Evolutionary conservation across 2,888 invertebrate species (phyloP).

Genomic region (Thelaira solivaga): DNA sequence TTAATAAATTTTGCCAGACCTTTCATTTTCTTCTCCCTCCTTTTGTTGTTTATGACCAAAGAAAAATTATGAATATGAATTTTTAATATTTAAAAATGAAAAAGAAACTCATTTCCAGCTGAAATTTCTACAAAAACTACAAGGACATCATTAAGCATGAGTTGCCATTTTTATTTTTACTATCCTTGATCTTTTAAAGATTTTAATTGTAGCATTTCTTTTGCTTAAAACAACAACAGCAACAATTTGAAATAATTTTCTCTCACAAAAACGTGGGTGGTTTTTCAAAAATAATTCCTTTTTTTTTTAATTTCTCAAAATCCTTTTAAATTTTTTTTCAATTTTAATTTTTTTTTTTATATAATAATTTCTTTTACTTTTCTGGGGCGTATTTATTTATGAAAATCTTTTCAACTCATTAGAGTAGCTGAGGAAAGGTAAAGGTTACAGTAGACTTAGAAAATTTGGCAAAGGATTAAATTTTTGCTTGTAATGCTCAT

Average conservation of each 20-base stretch:
- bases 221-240: not conserved
- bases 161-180: conserved; percentile 37
- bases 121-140: not conserved
- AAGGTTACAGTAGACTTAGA: not conserved
- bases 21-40: not conserved
- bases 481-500: conserved; percentile 42
- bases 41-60: not conserved
- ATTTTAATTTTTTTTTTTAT: not conserved
- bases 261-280: conserved; percentile 44
- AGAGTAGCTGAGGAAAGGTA: not conserved
- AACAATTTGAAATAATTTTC: not conserved
- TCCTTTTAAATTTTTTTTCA: conserved; percentile 32
- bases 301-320: conserved; percentile 2
- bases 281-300: not conserved
- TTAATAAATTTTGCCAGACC: not conserved
- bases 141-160: too few relatives aligned
- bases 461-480: conserved; percentile 55
- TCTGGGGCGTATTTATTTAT: conserved; percentile 42
- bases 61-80: conserved; percentile 38
- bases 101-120: too few relatives aligned
- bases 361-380: not conserved
- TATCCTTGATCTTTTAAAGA: not conserved
- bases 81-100: conserved; percentile 32
- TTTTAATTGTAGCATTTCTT: conserved; percentile 27
- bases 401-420: conserved; percentile 42